Evolutionary conservation across 2,113 vertebrate species (phyloP).

Genomic region (Xiphorhynchus elegans): DNA sequence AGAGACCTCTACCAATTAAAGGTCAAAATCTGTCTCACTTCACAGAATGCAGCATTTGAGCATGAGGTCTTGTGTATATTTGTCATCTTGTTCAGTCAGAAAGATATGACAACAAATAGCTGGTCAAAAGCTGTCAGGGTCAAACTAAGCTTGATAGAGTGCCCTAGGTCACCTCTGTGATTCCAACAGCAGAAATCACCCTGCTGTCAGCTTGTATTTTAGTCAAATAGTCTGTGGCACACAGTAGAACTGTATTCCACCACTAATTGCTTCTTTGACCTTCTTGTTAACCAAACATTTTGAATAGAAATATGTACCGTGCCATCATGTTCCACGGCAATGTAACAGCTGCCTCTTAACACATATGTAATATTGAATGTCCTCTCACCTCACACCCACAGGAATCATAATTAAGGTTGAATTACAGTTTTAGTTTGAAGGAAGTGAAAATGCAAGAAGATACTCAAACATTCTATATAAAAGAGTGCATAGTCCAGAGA

Average conservation of each 20-base stretch:
- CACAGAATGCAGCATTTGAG: conserved; percentile 57
- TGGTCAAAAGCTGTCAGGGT: conserved; percentile 67
- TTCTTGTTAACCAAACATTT: conserved; percentile 65
- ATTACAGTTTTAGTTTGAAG: background rate
- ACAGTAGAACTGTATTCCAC: conserved; percentile 19
- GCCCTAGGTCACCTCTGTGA: conserved; percentile 52
- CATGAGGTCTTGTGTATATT: conserved; percentile 52
- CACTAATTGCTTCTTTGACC: conserved; percentile 62
- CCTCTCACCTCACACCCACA: background rate
- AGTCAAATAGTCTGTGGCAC: background rate
- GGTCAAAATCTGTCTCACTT: conserved; percentile 65
- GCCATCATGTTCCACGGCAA: background rate
- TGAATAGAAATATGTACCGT: conserved; percentile 38
- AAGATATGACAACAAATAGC: conserved; percentile 72
- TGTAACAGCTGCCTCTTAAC: conserved; percentile 18
- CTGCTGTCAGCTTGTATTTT: conserved; percentile 29
- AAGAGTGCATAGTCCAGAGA: background rate
- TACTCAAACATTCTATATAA: background rate
- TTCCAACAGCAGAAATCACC: conserved; percentile 33
- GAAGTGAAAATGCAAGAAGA: background rate
- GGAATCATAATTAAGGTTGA: background rate
- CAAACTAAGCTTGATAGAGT: conserved; percentile 60
- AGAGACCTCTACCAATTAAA: conserved; percentile 69
- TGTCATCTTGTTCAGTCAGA: conserved; percentile 66
- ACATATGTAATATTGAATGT: background rate